Evolutionary conservation across 2,113 vertebrate species (phyloP), one percentile per base, ranked within the genome.

Genomic region (Xenopus tropicalis): DNA sequence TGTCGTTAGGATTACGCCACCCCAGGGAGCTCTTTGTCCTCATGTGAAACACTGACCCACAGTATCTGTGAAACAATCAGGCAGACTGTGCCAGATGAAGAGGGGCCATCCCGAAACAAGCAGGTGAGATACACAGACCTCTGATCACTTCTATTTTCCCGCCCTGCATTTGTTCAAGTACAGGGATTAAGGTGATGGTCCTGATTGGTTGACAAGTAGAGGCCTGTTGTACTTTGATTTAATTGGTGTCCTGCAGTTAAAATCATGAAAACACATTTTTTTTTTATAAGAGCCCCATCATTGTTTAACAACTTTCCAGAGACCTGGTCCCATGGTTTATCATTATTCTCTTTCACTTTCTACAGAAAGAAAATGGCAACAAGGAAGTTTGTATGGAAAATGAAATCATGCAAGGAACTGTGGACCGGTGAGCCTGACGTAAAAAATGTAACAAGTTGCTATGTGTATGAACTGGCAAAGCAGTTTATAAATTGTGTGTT

Each of bases 11-110:
- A 65, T 66, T 59, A 71, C 25, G 19, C 14, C 67, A 71, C 70
- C 58, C 69, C 76, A 14, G 61, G 43, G 57, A 72, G 56, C 52
- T 78, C 62, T 68, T 54, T 78, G 61, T 66, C 61, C 44, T 78
- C 56, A 63, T 75, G 73, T 75, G 62, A 72, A 43, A 78, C 76
- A 19, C 76, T 78, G 17, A 72, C 76, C 44, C 76, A 29, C 48
- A 78, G 70, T 72, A 37, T 72, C 16, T 78, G 69, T 43, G 76
- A 72, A 37, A 54, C 56, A 51, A 22, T 66, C 46, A 66, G 54
- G 22, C 24, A 58, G 56, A 24, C 42, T n/a, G 69, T 70, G 43
- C 54, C 25, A 54, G 22, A 56, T 21, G 43, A 51, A 14, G n/a
- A 14, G 54, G 57, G 62, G 69, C 37, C 70, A 68, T n/a, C 37